phyloP scores from a whole-genome alignment of 2,113 vertebrate genomes.

The Chaetodon auriga region DNA sequence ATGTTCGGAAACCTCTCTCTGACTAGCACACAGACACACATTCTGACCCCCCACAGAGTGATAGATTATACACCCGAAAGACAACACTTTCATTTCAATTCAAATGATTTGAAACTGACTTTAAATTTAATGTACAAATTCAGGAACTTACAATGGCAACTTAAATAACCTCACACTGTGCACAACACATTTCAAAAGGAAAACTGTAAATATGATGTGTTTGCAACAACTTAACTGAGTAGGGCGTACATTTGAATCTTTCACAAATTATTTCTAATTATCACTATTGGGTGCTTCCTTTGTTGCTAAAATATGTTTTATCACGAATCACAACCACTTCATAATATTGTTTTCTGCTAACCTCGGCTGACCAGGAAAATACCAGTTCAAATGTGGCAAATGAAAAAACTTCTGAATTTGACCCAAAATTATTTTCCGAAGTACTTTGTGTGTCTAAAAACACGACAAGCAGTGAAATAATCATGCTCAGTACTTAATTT shows the following conservation, averaged over 20 bases:
- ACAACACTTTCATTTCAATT: conserved; percentile 15
- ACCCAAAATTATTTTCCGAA: background rate
- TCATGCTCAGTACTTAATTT: background rate
- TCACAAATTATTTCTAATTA: background rate
- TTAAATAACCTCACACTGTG: background rate
- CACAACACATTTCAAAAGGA: background rate
- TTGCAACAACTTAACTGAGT: background rate
- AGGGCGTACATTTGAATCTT: too few relatives aligned
- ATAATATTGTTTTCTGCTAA: background rate
- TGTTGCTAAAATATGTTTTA: too few relatives aligned
- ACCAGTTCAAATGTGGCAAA: background rate
- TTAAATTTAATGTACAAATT: background rate
- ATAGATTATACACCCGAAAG: background rate
- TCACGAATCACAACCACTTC: too few relatives aligned
- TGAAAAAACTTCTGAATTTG: background rate
- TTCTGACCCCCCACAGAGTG: conserved; percentile 32
- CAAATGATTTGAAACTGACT: background rate
- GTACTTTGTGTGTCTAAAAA: background rate
- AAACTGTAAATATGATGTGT: background rate
- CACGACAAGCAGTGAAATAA: background rate
- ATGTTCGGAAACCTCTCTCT: conserved; percentile 59
- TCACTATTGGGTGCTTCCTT: background rate
- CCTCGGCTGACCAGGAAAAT: background rate
- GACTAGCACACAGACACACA: conserved; percentile 49
- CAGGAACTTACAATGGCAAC: background rate